These are phyloP conservation scores for Kudoa iwatai DNA, from an alignment of 30 jellyfish, hydroid and myxozoan species.

Conservation along the genomic window DNA sequence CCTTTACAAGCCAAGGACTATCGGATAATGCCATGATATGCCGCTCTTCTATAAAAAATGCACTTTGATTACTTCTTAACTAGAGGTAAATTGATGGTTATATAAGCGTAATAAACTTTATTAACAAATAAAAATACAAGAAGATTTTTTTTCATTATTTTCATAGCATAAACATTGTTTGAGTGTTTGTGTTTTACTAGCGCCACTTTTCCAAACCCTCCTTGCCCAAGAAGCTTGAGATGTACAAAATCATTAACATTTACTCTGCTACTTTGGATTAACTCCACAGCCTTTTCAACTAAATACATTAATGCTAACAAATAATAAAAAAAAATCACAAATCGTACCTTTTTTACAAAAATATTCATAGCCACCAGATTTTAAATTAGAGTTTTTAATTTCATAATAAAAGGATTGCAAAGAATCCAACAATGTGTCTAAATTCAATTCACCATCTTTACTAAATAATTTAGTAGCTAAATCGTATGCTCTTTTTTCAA, in stretches of 20 bases:
- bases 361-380: no score
- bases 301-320: no score
- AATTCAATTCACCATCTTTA: no score
- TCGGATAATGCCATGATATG: constrained; percentile 95
- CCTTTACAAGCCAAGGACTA: constrained; percentile 80
- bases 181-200: constrained; percentile 63
- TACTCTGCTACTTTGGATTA: constrained; percentile 10
- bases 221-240: constrained; percentile 64
- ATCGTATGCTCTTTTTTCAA: no score
- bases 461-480: no score
- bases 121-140: constrained; percentile 11
- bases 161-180: constrained; percentile 57
- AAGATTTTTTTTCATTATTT: constrained; percentile 51
- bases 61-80: constrained; percentile 68
- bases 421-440: no score
- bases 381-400: no score
- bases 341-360: no score
- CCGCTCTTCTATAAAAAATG: constrained; percentile 87
- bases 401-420: no score
- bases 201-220: constrained; percentile 92
- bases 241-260: constrained; percentile 12
- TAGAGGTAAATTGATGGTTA: background rate
- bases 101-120: no score
- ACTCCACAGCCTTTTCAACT: constrained; percentile 5
- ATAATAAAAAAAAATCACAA: no score